phyloP scores from a whole-genome alignment of 64 coral and sea anemone genomes.

The Montipora foliosa region DNA sequence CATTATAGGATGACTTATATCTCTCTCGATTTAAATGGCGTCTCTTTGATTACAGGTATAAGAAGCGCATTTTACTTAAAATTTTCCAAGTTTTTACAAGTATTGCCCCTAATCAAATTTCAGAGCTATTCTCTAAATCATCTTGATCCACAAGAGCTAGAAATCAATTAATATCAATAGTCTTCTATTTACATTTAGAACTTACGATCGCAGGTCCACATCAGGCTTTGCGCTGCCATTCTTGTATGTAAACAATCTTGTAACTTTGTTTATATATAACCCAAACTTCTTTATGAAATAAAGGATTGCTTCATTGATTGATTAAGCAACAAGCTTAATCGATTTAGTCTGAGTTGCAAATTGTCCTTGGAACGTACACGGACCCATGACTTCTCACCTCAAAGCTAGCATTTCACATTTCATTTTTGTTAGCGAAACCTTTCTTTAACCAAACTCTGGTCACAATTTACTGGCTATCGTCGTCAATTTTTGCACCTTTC shows the following conservation, averaged over 20 bases:
- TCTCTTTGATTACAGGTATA: background rate
- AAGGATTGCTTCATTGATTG: conserved; percentile 7
- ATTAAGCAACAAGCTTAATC: background rate
- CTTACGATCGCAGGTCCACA: background rate
- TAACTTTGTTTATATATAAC: background rate
- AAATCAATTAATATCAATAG: conserved; percentile 47
- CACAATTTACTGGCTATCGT: too few relatives aligned
- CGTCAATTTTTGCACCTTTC: too few relatives aligned
- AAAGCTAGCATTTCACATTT: too few relatives aligned
- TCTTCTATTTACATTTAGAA: background rate
- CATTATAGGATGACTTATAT: background rate
- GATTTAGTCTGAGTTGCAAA: too few relatives aligned
- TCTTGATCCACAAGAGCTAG: conserved; percentile 35
- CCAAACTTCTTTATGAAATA: background rate
- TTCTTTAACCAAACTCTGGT: too few relatives aligned
- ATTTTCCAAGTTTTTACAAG: conserved; percentile 2
- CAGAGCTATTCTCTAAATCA: conserved; percentile 4
- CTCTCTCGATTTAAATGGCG: background rate
- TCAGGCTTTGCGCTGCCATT: background rate
- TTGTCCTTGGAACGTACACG: too few relatives aligned
- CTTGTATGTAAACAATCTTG: too few relatives aligned
- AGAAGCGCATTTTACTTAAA: background rate
- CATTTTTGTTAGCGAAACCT: too few relatives aligned
- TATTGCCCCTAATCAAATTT: conserved; percentile 14
- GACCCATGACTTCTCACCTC: too few relatives aligned